These are phyloP conservation scores for Noctuana brunneofusca DNA, from an alignment of 2,888 invertebrate genomes.

Conservation along the genomic window DNA sequence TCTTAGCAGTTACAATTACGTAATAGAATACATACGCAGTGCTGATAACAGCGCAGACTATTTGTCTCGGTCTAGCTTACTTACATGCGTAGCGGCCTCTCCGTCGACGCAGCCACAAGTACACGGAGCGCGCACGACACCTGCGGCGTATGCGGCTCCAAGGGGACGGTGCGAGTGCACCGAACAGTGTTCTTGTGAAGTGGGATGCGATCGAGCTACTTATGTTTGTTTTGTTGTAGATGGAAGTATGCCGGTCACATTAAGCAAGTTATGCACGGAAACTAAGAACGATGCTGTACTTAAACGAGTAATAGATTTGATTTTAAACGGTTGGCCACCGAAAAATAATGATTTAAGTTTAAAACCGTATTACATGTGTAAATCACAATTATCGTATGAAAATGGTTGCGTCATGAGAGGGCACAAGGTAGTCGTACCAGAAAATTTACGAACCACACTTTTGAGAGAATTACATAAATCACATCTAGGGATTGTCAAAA, in stretches of 20 bases:
- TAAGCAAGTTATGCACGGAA: neutral
- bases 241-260: neutral
- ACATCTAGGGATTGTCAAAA: neutral
- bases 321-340: neutral
- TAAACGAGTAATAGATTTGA: neutral
- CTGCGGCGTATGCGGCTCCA: neutral
- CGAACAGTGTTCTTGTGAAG: neutral
- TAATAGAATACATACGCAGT: too few species aligned
- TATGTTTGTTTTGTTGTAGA: neutral
- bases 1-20: too few species aligned
- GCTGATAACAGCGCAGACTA: too few species aligned
- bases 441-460: neutral
- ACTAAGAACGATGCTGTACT: neutral
- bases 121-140: too few species aligned
- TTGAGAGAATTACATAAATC: neutral
- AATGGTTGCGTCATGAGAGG: neutral
- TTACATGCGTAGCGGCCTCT: too few species aligned
- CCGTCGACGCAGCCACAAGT: too few species aligned
- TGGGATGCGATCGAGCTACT: neutral
- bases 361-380: neutral
- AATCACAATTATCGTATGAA: neutral
- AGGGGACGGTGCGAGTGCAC: neutral
- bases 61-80: too few species aligned
- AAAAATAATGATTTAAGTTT: neutral
- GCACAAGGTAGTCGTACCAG: neutral